Base-by-base conservation (phyloP, 2,797 vertebrate genomes). In the Gastrophryne carolinensis region DNA sequence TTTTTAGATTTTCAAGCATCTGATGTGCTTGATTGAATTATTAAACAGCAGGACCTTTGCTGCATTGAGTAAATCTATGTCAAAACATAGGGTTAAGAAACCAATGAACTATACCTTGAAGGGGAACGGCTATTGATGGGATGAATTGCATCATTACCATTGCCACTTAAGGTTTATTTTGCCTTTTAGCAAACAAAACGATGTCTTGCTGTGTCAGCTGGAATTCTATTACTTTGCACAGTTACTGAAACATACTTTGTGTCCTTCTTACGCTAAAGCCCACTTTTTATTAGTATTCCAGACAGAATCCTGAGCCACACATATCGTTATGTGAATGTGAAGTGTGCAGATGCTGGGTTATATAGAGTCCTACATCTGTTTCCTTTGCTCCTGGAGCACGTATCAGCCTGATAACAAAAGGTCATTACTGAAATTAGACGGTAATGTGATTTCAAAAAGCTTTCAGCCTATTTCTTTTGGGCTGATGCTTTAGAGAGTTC, bases 361-460 rank as follows among this genome's bases (percentile, higher is more conserved):
- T 73, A 41, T 39, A 56, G 24, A 24, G 8, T 8, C n/a, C 44
- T 47, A 47, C 17, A 63, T 39, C 35, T 50, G 56, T 72, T 61
- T 13, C 9, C 24, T 17, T 35, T 72, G 9, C 29, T 54, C 10
- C n/a, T 15, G 29, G 17, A 2, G 11, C 19, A 49, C 13, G 26
- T 12, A 57, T 37, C 53, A 66, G 30, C 19, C 63, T 27, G 39
- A 53, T 69, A 76, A 54, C 34, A 70, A 56, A 70, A 70, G 66
- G 65, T 63, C 57, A 62, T 76, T 69, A 56, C 65, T 34, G 47
- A 70, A 76, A 76, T 70, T 54, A 70, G 57, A 62, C 39, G 11
- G 34, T 69, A 69, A 76, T 76, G 57, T 24, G 56, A 76, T 63
- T 69, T 69, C 54, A 7, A 32, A 15, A 69, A 34, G 49, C 65